Percentiles rank a stretch among this genome's conserved stretches.
phyloP scores from a whole-genome alignment of 2,113 vertebrate species.

The Hippolais icterina region DNA sequence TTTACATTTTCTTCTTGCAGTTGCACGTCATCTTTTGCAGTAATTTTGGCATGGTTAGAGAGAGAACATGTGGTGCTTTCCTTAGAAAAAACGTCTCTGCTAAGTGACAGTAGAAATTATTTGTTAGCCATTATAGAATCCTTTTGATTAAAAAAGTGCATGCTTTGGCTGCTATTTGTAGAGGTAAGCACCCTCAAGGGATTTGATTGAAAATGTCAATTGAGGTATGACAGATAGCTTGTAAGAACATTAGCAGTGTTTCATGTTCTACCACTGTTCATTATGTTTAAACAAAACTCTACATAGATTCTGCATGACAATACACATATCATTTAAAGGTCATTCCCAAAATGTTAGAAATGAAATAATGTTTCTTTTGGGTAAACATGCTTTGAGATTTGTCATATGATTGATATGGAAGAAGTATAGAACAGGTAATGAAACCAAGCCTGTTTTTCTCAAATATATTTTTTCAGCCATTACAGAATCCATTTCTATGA shows the following conservation, averaged over 20 bases:
- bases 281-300: conserved; percentile 22
- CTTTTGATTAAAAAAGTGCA: not conserved
- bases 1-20: not conserved
- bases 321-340: not conserved
- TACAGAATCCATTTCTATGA: not conserved
- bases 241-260: not conserved
- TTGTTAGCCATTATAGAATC: not conserved
- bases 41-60: not conserved
- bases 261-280: not conserved
- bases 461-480: not conserved
- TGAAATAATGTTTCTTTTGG: conserved; percentile 1
- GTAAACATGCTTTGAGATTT: not conserved
- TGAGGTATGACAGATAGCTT: not conserved
- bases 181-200: not conserved
- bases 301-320: not conserved
- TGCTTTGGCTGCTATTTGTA: not conserved
- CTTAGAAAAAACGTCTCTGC: not conserved
- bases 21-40: not conserved
- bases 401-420: not conserved
- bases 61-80: not conserved
- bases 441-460: not conserved
- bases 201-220: conserved; percentile 1
- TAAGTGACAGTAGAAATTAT: not conserved
- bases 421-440: not conserved
- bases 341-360: not conserved